Percentiles rank a stretch among this genome's conserved stretches.
phyloP scores from a whole-genome alignment of 1,140 invertebrate genomes.

The Homarus americanus region DNA sequence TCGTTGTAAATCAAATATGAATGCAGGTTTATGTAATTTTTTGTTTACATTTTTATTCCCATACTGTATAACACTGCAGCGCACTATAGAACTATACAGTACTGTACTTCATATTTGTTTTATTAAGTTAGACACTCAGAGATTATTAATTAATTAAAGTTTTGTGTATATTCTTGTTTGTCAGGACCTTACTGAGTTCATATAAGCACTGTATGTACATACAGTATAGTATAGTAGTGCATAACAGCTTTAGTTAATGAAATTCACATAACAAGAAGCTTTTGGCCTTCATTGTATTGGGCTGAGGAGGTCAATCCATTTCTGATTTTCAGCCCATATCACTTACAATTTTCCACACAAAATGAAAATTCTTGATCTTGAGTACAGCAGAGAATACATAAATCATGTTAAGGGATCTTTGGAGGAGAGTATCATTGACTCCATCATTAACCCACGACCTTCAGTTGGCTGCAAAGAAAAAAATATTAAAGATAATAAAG shows the following conservation, averaged over 20 bases:
- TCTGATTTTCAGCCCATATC: neutral
- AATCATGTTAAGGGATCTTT: constrained; percentile 57
- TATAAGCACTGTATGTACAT: neutral
- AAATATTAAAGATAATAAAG: neutral
- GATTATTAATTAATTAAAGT: neutral
- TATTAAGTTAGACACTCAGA: too few relatives aligned
- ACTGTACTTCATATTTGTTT: too few relatives aligned
- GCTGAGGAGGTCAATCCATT: neutral
- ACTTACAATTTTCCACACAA: neutral
- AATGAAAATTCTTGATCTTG: neutral
- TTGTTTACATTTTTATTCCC: too few relatives aligned
- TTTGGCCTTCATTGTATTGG: neutral
- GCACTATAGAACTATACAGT: neutral
- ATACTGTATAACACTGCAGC: too few relatives aligned
- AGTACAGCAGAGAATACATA: neutral
- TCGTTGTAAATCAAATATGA: too few relatives aligned
- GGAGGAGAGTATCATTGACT: constrained; percentile 45
- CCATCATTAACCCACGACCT: constrained; percentile 48
- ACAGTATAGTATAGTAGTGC: neutral
- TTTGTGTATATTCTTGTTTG: neutral
- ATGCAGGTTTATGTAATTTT: too few relatives aligned
- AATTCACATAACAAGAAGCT: neutral
- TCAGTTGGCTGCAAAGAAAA: constrained; percentile 48
- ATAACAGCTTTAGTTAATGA: neutral
- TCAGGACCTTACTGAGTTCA: neutral